phyloP scores from a whole-genome alignment of 2,797 vertebrate genomes.

The Sebastes steindachneri region DNA sequence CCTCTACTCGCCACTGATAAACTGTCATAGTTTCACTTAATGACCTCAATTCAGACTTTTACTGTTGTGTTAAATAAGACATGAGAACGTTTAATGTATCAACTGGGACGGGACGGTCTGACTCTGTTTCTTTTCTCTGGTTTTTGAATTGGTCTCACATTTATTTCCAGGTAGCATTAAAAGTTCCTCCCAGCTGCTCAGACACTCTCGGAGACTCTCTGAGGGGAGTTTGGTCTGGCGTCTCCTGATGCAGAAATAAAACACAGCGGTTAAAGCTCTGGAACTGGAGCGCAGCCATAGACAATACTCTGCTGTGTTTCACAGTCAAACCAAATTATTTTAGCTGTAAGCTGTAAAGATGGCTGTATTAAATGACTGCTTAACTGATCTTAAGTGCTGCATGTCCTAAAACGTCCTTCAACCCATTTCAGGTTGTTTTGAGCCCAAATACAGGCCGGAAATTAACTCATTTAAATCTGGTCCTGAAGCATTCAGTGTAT shows the following conservation, averaged over 20 bases:
- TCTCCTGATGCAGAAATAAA: slow-evolving; percentile 34
- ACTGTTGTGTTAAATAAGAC: not conserved
- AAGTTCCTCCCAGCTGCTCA: slow-evolving; percentile 8
- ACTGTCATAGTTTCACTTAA: not conserved
- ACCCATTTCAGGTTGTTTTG: not conserved
- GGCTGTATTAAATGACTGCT: not conserved
- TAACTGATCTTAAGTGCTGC: not conserved
- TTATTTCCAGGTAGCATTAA: slow-evolving; percentile 6
- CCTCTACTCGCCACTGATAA: not conserved
- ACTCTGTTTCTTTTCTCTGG: not conserved
- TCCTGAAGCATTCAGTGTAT: not conserved
- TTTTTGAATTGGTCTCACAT: not conserved
- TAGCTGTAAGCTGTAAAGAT: not conserved
- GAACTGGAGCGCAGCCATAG: slow-evolving; percentile 39
- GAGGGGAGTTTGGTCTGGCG: slow-evolving; percentile 13
- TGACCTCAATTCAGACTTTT: not conserved
- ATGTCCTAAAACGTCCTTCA: not conserved
- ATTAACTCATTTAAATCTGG: not conserved
- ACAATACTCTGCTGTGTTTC: slow-evolving; percentile 44
- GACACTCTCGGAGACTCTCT: not conserved
- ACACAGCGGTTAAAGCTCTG: slow-evolving; percentile 36
- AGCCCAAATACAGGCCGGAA: not conserved
- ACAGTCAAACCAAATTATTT: slow-evolving; percentile 19
- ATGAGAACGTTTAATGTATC: not conserved
- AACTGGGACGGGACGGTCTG: not conserved